Base-by-base conservation (phyloP, 2,797 vertebrate species). In the Rhinogobio ventralis region DNA sequence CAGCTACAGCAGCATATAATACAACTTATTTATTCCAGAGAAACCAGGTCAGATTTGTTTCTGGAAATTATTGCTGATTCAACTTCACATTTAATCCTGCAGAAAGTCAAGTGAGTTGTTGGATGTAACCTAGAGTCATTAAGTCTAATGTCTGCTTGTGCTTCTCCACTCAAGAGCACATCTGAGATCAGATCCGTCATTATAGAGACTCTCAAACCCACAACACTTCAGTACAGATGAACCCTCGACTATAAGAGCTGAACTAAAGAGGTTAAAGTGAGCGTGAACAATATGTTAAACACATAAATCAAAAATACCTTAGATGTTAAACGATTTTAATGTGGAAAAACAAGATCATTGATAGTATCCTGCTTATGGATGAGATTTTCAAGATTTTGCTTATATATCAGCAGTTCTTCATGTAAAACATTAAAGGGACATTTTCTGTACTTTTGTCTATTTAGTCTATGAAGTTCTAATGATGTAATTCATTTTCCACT, bases 61-160 rank as follows among this genome's bases (percentile, higher is more conserved):
- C 45, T 49, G 62, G 11, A 20, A 66, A 33, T 23, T 23, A 64
- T 20, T n/a, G 60, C 42, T 23, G 57, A 46, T 46, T 42, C 76
- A 66, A 30, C 25, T 79, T 79, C 42, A 46, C 60, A 49, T 33
- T 23, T 49, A 67, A 79, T 64, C 39, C 76, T 30, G 39, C 76
- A 28, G 25, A 79, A 79, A 66, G 60, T 79, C 62, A 79, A 79
- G 77, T 51, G 62, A 79, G 28, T 33, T 51, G 28, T 13, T 75
- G 9, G 28, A 30, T 46, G 36, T 28, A 45, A 79, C 28, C 28
- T 14, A 82, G 11, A 74, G 69, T 19, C 28, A 82, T 60, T 62
- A 39, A 25, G 23, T 39, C 7, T 53, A 39, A 69, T 39, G 78
- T 80, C 30, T 80, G 64, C 33, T 2, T 25, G 30, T 51, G 30